Evolutionary conservation across 2,113 vertebrate genomes (phyloP).

Genomic region (Oryzias melastigma): DNA sequence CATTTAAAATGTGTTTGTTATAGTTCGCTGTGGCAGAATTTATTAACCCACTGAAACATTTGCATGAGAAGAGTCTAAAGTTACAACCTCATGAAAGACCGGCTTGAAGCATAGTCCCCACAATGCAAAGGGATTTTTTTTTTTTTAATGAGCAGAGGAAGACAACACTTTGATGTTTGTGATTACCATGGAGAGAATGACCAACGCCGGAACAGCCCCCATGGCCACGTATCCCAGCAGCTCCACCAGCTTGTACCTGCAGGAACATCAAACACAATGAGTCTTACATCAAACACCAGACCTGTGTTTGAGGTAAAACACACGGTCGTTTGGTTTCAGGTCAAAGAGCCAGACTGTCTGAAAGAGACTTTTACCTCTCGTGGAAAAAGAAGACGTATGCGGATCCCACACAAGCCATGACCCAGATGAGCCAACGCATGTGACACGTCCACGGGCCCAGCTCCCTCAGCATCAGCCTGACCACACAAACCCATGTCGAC

Average conservation of each 20-base stretch:
- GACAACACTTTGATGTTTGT: neutral
- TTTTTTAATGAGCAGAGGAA: neutral
- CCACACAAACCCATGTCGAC: neutral
- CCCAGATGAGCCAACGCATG: slow-evolving; percentile 93
- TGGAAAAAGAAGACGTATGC: slow-evolving; percentile 90
- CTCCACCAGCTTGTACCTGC: slow-evolving; percentile 92
- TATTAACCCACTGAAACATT: neutral
- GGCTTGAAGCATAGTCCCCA: neutral
- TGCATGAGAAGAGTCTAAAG: neutral
- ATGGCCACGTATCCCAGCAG: slow-evolving; percentile 87
- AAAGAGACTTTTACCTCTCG: slow-evolving; percentile 78
- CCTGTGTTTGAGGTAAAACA: slow-evolving; percentile 34
- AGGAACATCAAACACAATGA: slow-evolving; percentile 7
- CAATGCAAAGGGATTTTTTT: slow-evolving; percentile 43
- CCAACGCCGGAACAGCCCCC: slow-evolving; percentile 88
- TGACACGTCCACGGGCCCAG: slow-evolving; percentile 88
- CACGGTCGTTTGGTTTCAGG: slow-evolving; percentile 22
- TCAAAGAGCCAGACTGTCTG: neutral
- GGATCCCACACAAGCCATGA: slow-evolving; percentile 85
- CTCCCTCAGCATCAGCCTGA: slow-evolving; percentile 87
- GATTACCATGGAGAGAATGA: slow-evolving; percentile 93
- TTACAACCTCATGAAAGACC: neutral
- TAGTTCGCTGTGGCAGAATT: too few relatives aligned
- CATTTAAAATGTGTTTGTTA: too few relatives aligned
- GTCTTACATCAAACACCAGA: slow-evolving; percentile 16